phyloP scores from a whole-genome alignment of 2,888 invertebrate species.

The Limnephilus lunatus region DNA sequence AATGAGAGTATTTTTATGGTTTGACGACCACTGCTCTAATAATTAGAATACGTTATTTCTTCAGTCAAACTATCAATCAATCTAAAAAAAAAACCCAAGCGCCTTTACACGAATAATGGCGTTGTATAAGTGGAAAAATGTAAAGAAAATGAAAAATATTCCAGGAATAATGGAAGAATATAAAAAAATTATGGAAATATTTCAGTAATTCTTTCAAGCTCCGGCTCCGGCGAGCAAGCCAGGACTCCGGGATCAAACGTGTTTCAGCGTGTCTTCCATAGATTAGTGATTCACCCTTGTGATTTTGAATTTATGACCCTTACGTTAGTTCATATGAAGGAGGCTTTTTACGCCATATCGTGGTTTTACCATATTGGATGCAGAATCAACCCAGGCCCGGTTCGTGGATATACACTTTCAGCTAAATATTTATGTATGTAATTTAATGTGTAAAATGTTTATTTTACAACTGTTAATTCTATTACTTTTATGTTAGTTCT shows the following conservation, averaged over 20 bases:
- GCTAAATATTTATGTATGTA: background rate
- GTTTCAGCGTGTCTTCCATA: slow-evolving; percentile 55
- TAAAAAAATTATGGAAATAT: background rate
- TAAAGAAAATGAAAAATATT: no score
- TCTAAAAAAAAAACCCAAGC: background rate
- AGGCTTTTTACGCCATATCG: slow-evolving; percentile 27
- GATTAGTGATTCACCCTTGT: slow-evolving; percentile 59
- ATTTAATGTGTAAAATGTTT: background rate
- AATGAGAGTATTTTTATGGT: background rate
- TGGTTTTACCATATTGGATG: slow-evolving; percentile 24
- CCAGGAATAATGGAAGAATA: background rate
- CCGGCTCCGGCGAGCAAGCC: background rate
- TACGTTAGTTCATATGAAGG: slow-evolving; percentile 9
- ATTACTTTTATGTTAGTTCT: no score
- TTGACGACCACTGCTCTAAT: background rate
- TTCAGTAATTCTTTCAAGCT: background rate
- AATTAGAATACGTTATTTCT: background rate
- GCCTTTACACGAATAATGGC: background rate
- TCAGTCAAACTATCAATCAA: background rate
- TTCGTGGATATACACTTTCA: background rate
- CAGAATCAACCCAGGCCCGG: background rate
- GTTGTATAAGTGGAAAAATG: background rate
- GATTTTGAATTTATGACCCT: slow-evolving; percentile 42
- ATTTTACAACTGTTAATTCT: background rate
- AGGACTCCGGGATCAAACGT: slow-evolving; percentile 46